Evolutionary conservation across 23 tunicate genomes (phyloP).

Genomic region (Pegea sp.): DNA sequence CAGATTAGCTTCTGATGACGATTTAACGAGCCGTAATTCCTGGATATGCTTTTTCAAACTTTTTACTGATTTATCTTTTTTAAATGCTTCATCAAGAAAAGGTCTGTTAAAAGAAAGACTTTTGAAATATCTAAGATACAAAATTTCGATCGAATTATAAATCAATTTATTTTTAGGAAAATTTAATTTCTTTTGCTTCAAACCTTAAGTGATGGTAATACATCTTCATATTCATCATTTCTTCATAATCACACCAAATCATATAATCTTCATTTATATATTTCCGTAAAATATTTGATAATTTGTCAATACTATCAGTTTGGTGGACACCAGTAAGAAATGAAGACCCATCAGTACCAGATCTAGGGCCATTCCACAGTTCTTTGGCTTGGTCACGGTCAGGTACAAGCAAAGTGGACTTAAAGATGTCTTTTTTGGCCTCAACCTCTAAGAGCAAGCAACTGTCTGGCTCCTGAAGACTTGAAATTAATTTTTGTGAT

Average conservation of each 20-base stretch:
- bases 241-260: constrained; percentile 60
- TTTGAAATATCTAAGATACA: background rate
- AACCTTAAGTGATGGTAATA: constrained; percentile 47
- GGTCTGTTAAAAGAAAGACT: constrained; percentile 15
- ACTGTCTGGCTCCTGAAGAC: constrained; percentile 64
- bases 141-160: background rate
- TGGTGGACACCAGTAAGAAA: constrained; percentile 48
- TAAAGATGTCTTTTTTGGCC: constrained; percentile 3
- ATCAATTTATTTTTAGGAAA: background rate
- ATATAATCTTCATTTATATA: constrained; percentile 9
- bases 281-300: constrained; percentile 15
- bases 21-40: constrained; percentile 38
- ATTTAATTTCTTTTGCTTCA: background rate
- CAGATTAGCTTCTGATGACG: constrained; percentile 23
- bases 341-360: constrained; percentile 58
- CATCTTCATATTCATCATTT: constrained; percentile 8
- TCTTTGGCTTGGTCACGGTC: constrained; percentile 36
- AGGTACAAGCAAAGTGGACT: constrained; percentile 43
- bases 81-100: constrained; percentile 31
- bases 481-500: background rate
- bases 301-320: constrained; percentile 30
- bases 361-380: constrained; percentile 78
- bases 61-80: constrained; percentile 7
- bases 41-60: constrained; percentile 23
- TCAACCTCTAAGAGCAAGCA: constrained; percentile 38